These are phyloP conservation scores for Cervus canadensis DNA, from an alignment of 2,113 vertebrate species.

Conservation along the genomic window DNA sequence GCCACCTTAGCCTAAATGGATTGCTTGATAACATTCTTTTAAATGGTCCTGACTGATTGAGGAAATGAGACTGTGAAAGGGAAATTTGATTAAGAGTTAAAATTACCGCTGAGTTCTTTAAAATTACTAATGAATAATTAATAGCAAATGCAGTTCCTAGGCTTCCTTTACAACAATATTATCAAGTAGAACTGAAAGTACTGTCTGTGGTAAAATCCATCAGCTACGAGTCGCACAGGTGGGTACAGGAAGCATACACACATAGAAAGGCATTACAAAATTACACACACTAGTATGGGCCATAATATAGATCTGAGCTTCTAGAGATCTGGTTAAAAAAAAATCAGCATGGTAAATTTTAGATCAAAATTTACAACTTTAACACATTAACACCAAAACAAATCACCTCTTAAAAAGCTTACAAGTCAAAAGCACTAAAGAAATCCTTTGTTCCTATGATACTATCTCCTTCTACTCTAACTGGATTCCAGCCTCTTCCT, in stretches of 20 bases:
- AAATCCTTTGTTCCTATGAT: slow-evolving; percentile 60
- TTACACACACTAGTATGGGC: not conserved
- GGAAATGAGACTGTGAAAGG: slow-evolving; percentile 57
- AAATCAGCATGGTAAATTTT: slow-evolving; percentile 8
- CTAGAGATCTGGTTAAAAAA: not conserved
- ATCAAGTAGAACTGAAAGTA: slow-evolving; percentile 47
- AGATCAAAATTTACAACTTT: slow-evolving; percentile 23
- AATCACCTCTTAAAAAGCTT: slow-evolving; percentile 20
- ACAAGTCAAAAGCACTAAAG: slow-evolving; percentile 35
- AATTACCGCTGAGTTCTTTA: slow-evolving; percentile 56
- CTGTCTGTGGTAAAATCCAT: slow-evolving; percentile 21
- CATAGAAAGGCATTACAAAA: not conserved
- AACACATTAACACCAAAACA: slow-evolving; percentile 36
- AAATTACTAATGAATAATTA: slow-evolving; percentile 74
- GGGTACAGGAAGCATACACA: slow-evolving; percentile 9
- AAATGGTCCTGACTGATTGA: slow-evolving; percentile 43
- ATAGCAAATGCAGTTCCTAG: slow-evolving; percentile 59
- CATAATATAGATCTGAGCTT: not conserved
- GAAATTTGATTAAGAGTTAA: slow-evolving; percentile 65
- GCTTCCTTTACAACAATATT: slow-evolving; percentile 47
- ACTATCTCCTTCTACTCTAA: slow-evolving; percentile 35
- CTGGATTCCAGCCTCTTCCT: slow-evolving; percentile 47
- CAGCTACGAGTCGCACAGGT: slow-evolving; percentile 37
- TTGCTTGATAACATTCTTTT: slow-evolving; percentile 46
- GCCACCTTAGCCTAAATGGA: slow-evolving; percentile 41